These are phyloP conservation scores for Micoletzkya japonica DNA, from an alignment of 2,888 invertebrate species.

Conservation along the genomic window DNA sequence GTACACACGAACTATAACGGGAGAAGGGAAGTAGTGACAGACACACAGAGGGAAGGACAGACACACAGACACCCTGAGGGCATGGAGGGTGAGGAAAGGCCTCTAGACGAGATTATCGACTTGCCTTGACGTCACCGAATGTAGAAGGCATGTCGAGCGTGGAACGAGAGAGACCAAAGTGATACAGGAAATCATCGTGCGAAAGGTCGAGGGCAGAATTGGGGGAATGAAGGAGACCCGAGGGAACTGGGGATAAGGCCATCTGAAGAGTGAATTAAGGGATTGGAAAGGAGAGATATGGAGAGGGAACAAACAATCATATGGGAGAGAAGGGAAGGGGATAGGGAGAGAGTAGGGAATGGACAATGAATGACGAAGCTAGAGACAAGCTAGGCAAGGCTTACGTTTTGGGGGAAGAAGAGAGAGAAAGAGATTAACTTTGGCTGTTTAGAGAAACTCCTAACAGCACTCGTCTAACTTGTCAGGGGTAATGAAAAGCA, in stretches of 20 bases:
- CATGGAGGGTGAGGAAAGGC: no score
- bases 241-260: constrained; percentile 22
- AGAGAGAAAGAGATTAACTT: constrained; percentile 17
- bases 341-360: neutral
- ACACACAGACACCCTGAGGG: neutral
- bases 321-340: constrained; percentile 3
- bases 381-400: constrained; percentile 1
- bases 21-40: neutral
- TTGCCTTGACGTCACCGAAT: constrained; percentile 18
- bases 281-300: neutral
- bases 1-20: constrained; percentile 66
- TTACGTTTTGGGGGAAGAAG: neutral
- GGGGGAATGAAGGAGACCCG: constrained; percentile 18
- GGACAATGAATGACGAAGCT: neutral
- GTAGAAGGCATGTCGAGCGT: constrained; percentile 13
- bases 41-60: neutral
- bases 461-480: no score
- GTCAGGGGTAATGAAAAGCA: no score
- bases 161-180: constrained; percentile 14
- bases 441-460: no score
- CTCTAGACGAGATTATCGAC: no score
- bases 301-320: neutral
- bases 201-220: constrained; percentile 18
- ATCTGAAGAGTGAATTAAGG: neutral
- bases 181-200: constrained; percentile 25